A percentile compares a stretch with the other conserved stretches of the same genome.
Conservation (phyloP, 1,140 invertebrate genomes). For the Drosophila obscura region DNA sequence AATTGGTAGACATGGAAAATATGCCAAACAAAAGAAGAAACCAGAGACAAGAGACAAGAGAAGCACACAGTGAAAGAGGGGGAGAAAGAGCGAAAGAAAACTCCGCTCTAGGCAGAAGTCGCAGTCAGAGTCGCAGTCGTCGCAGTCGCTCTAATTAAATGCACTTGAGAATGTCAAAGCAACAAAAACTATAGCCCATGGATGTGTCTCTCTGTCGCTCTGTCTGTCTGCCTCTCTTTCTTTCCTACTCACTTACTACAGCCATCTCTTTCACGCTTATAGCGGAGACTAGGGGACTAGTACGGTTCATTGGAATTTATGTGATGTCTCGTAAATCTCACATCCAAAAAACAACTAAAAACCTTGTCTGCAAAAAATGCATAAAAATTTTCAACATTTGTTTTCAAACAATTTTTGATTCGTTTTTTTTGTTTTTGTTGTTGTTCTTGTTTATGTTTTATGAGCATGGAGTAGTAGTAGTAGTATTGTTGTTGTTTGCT, state of each 20-base stretch:
- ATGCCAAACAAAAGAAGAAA: constrained; percentile 72
- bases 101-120: constrained; percentile 27
- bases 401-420: constrained; percentile 68
- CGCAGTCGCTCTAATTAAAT: constrained; percentile 69
- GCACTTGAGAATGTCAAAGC: constrained; percentile 71
- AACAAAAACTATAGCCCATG: constrained; percentile 17
- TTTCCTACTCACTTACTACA: no score
- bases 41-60: constrained; percentile 30
- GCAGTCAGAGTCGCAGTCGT: constrained; percentile 34
- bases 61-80: not conserved
- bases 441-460: constrained; percentile 18
- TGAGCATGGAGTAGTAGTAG: no score
- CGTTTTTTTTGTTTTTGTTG: constrained; percentile 15
- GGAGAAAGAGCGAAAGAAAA: constrained; percentile 21
- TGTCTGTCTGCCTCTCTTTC: not conserved
- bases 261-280: no score
- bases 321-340: constrained; percentile 74
- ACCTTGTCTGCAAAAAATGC: constrained; percentile 59
- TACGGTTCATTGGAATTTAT: constrained; percentile 75
- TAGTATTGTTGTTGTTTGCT: constrained; percentile 35
- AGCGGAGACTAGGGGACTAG: not conserved
- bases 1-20: constrained; percentile 81
- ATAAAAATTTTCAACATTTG: constrained; percentile 66
- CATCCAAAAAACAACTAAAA: constrained; percentile 36
- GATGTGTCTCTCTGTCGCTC: not conserved